Percentiles rank a stretch among this genome's conserved stretches.
Evolutionary conservation across 92 coral and sea anemone genomes (phyloP).

Genomic region (Siderastrea radians): DNA sequence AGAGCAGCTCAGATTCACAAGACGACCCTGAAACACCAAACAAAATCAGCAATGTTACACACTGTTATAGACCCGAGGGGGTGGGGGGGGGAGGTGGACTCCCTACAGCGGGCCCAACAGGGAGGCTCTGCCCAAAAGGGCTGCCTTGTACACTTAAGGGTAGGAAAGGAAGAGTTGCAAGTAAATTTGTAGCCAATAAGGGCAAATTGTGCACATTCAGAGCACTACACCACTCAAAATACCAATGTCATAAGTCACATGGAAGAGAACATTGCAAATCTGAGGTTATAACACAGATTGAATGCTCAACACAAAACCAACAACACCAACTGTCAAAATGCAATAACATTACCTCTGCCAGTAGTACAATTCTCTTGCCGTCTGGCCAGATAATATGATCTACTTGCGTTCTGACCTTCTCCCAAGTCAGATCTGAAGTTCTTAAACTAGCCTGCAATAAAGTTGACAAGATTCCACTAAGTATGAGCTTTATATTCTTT

Average conservation of each 20-base stretch:
- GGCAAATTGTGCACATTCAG: too few relatives aligned
- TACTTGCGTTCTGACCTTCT: conserved; percentile 99
- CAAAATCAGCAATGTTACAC: not conserved
- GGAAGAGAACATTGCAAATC: too few relatives aligned
- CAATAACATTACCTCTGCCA: conserved; percentile 87
- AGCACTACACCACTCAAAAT: too few relatives aligned
- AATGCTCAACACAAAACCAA: not conserved
- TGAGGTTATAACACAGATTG: too few relatives aligned
- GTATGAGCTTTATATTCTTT: not conserved
- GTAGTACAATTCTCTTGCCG: conserved; percentile 94
- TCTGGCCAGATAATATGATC: conserved; percentile 99
- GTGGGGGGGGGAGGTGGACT: too few relatives aligned
- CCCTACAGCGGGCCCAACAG: too few relatives aligned
- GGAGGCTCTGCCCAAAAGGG: too few relatives aligned
- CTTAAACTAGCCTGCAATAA: conserved; percentile 94
- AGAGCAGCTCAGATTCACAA: conserved; percentile 98
- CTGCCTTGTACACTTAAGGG: too few relatives aligned
- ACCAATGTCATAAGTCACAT: too few relatives aligned
- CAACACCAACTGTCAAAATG: too few relatives aligned
- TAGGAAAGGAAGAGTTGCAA: too few relatives aligned
- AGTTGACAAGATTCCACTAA: not conserved
- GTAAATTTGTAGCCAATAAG: too few relatives aligned
- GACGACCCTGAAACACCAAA: conserved; percentile 84
- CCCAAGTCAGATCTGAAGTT: conserved; percentile 98
- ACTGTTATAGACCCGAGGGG: not conserved